A percentile compares a stretch with the other conserved stretches of the same genome.
phyloP scores from a whole-genome alignment of 2,797 vertebrate genomes.

The Eremophila alpestris region DNA sequence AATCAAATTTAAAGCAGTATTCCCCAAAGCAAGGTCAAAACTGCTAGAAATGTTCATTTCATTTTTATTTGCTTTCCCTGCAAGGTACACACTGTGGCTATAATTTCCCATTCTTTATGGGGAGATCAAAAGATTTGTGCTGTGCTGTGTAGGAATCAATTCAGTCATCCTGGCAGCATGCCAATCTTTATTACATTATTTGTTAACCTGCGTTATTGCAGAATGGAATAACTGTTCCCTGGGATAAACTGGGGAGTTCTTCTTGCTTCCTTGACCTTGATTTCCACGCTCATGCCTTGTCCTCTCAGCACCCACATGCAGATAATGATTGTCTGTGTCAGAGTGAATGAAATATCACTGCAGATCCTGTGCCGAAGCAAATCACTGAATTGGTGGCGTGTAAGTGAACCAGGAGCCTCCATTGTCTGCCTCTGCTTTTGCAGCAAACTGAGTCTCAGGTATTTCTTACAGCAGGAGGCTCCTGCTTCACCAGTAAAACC shows the following conservation, averaged over 20 bases:
- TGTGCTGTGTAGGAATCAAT: conserved; percentile 62
- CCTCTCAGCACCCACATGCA: conserved; percentile 44
- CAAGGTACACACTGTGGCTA: conserved; percentile 68
- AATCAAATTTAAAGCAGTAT: conserved; percentile 71
- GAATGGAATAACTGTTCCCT: conserved; percentile 65
- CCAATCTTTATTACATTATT: conserved; percentile 75
- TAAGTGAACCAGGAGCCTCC: conserved; percentile 10
- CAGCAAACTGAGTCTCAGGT: not conserved
- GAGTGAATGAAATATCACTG: conserved; percentile 58
- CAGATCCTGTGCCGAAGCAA: conserved; percentile 1
- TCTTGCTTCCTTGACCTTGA: conserved; percentile 60
- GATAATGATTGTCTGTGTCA: conserved; percentile 56
- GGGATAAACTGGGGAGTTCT: conserved; percentile 56
- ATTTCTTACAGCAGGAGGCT: not conserved
- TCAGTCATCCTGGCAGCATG: conserved; percentile 66
- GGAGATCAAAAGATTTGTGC: conserved; percentile 76
- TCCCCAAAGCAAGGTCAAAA: conserved; percentile 66
- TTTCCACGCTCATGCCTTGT: conserved; percentile 1
- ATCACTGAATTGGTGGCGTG: not conserved
- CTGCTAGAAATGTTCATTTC: conserved; percentile 70
- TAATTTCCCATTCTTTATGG: conserved; percentile 72
- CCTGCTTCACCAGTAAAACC: not conserved
- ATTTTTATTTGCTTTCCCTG: conserved; percentile 76
- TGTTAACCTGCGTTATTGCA: conserved; percentile 70
- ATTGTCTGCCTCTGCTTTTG: not conserved